Percentiles rank a stretch among this genome's conserved stretches.
phyloP scores from a whole-genome alignment of 2,888 invertebrate genomes.

The Agonopterix heracliana region DNA sequence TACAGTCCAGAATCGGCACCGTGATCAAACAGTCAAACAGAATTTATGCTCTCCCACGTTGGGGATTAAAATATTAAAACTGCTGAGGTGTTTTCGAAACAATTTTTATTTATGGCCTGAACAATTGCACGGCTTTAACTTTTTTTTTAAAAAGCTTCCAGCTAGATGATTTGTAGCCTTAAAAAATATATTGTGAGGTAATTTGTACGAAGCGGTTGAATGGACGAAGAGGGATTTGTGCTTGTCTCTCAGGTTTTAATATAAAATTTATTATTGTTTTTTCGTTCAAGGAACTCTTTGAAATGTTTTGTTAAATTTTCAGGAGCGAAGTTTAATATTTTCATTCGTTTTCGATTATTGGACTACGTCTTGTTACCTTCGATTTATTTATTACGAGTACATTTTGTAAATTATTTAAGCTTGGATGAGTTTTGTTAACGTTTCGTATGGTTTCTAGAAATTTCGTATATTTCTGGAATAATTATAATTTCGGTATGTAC shows the following conservation, averaged over 20 bases:
- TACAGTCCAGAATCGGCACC: conserved; percentile 25
- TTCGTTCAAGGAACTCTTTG: conserved; percentile 1
- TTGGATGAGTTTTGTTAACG: too few relatives aligned
- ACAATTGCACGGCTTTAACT: conserved; percentile 39
- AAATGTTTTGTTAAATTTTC: too few relatives aligned
- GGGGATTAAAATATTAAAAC: conserved; percentile 66
- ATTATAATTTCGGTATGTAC: too few relatives aligned
- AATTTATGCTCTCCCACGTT: conserved; percentile 49
- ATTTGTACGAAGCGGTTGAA: conserved; percentile 16
- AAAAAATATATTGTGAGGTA: conserved; percentile 33
- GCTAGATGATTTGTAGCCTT: conserved; percentile 46
- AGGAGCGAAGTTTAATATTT: too few relatives aligned
- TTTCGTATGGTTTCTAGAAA: too few relatives aligned
- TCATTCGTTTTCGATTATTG: too few relatives aligned
- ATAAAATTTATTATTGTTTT: conserved; percentile 32
- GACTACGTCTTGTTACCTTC: too few relatives aligned
- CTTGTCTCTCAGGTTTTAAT: conserved; percentile 22
- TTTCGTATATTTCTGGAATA: too few relatives aligned
- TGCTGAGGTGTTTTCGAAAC: conserved; percentile 60
- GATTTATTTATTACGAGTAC: too few relatives aligned
- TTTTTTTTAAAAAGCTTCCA: conserved; percentile 39
- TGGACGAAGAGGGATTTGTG: conserved; percentile 21
- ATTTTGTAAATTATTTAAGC: too few relatives aligned
- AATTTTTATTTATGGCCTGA: conserved; percentile 58
- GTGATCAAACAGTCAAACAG: conserved; percentile 49